Evolutionary conservation across 2,797 vertebrate genomes (phyloP), one percentile per base, ranked within the genome.

Genomic region (Oryzias sinensis): DNA sequence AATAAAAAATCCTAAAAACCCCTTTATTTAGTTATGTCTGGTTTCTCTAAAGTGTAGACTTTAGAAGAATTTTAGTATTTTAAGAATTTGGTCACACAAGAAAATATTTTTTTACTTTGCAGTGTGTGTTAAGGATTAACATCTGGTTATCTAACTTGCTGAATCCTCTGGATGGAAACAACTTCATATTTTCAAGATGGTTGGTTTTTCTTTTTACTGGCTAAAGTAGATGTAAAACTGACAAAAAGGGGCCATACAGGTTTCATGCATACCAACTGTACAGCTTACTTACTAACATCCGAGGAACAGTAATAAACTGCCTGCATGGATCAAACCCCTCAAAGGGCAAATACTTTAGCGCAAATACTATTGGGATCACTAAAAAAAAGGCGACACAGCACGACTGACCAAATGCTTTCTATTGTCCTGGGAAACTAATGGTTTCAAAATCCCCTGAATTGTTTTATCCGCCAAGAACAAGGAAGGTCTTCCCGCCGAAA

Each of bases 391-490:
- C 43, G 3, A 14, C 6, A 3, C 4, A 53, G 15, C 5, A 18
- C 16, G 37, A 24, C 5, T 49, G 47, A 50, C 44, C 45, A 69
- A 49, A 69, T 18, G 8, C 37, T 6, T 51, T 13, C 46, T 56
- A 62, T 64, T 48, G 18, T 64, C 53, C 33, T 0, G 53, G 59
- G 61, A 70, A 57, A 68, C 49, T 37, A 75, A 60, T 72, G 8
- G 50, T 73, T 68, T 59, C 49, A 65, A 25, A 80, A 59, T 40
- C 48, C 72, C 51, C 81, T 69, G 45, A 47, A 37, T 11, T 37
- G 9, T 37, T 37, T 37, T 60, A 54, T 65, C 56, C 64, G 41
- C 24, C 43, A 50, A 53, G 58, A 50, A 65, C 62, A 71, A 24
- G 42, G 57, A 68, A 68, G 75, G 64, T 69, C 63, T 61, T 5